Evolutionary conservation across 64 coral and sea anemone species (phyloP).

Genomic region (Actinia tenebrosa): DNA sequence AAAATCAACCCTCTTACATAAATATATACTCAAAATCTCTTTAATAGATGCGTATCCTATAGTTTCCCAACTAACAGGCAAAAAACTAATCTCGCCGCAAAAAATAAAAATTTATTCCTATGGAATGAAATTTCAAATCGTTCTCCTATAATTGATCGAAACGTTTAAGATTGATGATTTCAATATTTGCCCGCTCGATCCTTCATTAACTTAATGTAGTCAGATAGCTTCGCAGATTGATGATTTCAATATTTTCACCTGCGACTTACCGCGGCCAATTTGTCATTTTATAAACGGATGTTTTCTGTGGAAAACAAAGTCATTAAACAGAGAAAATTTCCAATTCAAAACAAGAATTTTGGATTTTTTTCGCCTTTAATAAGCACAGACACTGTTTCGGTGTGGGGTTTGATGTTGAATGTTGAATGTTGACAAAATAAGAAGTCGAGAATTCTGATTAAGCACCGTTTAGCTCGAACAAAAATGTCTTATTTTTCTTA

Average conservation of each 20-base stretch:
- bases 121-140: background rate
- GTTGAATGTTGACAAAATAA: background rate
- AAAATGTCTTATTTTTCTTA: no score
- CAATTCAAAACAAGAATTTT: background rate
- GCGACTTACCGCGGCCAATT: background rate
- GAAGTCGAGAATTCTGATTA: background rate
- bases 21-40: background rate
- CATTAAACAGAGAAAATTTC: background rate
- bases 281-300: slow-evolving; percentile 15
- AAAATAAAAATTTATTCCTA: background rate
- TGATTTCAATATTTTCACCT: background rate
- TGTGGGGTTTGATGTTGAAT: background rate
- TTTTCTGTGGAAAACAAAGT: background rate
- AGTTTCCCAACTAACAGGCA: background rate
- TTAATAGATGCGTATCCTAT: background rate
- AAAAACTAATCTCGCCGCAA: background rate
- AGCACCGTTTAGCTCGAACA: background rate
- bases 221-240: no score
- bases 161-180: background rate
- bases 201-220: no score
- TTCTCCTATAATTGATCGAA: background rate
- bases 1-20: background rate
- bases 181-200: no score
- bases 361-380: background rate
- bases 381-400: background rate